Evolutionary conservation across 2,797 vertebrate genomes (phyloP), one percentile per base, ranked within the genome.

Genomic region (Liparis tanakae): DNA sequence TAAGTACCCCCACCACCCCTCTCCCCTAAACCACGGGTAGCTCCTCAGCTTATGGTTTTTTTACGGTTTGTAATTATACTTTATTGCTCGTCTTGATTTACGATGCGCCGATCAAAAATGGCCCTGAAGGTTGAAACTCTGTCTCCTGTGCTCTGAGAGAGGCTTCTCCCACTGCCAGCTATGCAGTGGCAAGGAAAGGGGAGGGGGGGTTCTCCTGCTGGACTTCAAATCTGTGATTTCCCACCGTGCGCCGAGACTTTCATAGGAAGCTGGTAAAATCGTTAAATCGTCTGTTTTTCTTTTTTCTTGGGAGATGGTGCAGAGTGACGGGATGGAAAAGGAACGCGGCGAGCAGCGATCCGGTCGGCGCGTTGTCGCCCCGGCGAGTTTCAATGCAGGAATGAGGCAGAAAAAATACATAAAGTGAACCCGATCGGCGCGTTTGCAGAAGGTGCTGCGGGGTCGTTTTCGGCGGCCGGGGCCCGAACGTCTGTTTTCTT

Each of bases 201-300:
- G 60, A 80, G 25, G 2, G 6, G 36, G 6, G 93, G 77, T 72
- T 80, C 82, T 89, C 86, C 90, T 88, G 89, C 87, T 92, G 90
- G 92, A 94, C 92, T 93, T 92, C 86, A 90, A 91, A 93, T 93
- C 95, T 95, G 91, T 94, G 89, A 82, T 94, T 94, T 94, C 91
- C 91, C 93, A 90, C 79, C 70, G 83, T 90, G 93, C 83, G 78
- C 84, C 82, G 91, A 93, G 93, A 91, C 88, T 94, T 94, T 91
- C 74, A 73, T 90, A 92, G 92, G 91, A 95, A 96, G 88, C 94
- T 96, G 95, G 92, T 95, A 95, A 95, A 96, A 94, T 93, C 92
- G 88, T 96, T 96, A 96, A 94, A 91, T 92, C 94, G 93, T 95
- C 92, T 91, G n/a, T 85, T 88, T 92, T 90, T 93, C 2, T 30